Evolutionary conservation across 2,113 vertebrate genomes (phyloP).

Genomic region (Albula glossodonta): DNA sequence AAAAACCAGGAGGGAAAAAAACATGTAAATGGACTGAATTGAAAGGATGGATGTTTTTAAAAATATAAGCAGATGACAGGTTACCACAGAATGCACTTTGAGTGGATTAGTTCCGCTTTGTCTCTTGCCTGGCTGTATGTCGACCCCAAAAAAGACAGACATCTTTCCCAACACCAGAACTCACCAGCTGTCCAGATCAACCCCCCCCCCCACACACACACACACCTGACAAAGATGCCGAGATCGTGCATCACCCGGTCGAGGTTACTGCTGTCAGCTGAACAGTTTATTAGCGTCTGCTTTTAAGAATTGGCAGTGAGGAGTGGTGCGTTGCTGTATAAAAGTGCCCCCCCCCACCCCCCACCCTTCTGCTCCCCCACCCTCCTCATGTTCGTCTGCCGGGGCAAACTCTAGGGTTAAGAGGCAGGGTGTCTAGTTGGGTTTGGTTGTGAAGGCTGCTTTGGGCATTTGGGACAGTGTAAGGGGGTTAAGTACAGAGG

Average conservation of each 20-base stretch:
- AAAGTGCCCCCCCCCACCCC: background rate
- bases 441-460: no score
- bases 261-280: background rate
- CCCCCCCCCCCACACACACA: no score
- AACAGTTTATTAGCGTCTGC: background rate
- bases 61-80: background rate
- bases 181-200: no score
- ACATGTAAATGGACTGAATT: background rate
- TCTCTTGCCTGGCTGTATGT: background rate
- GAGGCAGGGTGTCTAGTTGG: no score
- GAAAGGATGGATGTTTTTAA: background rate
- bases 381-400: background rate
- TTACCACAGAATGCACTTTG: constrained; percentile 12
- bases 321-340: background rate
- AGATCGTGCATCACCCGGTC: no score
- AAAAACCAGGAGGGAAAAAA: no score
- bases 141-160: background rate
- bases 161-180: no score
- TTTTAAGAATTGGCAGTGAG: background rate
- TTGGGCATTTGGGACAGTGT: no score
- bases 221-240: no score
- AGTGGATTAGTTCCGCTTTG: background rate
- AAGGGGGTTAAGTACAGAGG: background rate
- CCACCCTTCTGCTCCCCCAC: no score
- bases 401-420: background rate